These are phyloP conservation scores for Centropyge bicolor DNA, from an alignment of 2,797 vertebrate species.

Conservation along the genomic window DNA sequence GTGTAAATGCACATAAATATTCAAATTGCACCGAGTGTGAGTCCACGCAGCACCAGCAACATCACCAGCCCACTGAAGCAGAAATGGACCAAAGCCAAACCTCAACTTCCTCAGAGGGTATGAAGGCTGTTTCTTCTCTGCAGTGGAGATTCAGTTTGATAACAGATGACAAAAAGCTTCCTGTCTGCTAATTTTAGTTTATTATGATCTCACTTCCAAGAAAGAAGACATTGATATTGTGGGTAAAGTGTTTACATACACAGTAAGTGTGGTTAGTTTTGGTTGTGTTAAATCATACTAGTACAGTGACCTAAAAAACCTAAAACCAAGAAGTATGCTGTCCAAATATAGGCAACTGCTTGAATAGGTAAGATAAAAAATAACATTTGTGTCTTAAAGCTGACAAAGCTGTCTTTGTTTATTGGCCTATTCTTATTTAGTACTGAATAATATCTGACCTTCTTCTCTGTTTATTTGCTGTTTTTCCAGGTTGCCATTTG, in stretches of 20 bases:
- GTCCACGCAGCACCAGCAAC: conserved; percentile 32
- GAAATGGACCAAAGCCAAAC: conserved; percentile 67
- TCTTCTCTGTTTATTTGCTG: conserved; percentile 28
- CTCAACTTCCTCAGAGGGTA: conserved; percentile 74
- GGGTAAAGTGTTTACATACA: background rate
- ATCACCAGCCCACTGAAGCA: conserved; percentile 36
- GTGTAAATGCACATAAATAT: conserved; percentile 89
- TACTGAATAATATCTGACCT: background rate
- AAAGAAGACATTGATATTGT: background rate
- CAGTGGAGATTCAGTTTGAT: background rate
- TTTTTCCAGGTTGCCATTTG: conserved; percentile 81
- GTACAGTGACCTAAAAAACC: background rate
- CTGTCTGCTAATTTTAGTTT: conserved; percentile 11
- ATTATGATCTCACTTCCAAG: background rate
- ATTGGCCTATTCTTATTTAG: no score
- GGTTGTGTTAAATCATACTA: background rate
- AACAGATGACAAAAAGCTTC: conserved; percentile 4
- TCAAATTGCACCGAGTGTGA: conserved; percentile 83
- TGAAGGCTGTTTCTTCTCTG: background rate
- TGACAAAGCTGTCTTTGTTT: background rate
- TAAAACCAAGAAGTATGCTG: background rate
- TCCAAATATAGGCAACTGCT: background rate
- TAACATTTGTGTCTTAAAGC: background rate
- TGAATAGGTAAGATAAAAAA: background rate
- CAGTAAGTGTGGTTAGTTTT: background rate